Base-by-base conservation (phyloP, 2,113 vertebrate genomes). In the Xiphophorus maculatus region DNA sequence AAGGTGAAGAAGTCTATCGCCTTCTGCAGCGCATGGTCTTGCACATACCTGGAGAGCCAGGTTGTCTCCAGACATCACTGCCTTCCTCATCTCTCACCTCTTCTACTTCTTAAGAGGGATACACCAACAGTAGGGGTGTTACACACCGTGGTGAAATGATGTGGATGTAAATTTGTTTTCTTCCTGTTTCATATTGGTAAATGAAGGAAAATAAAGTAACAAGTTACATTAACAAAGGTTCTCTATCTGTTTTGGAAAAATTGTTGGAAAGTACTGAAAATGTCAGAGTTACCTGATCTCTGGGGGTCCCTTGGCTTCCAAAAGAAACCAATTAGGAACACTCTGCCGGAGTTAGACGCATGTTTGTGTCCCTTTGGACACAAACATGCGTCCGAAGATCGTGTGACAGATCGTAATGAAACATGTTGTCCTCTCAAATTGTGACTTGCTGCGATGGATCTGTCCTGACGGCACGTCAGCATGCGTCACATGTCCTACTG, bases 11-110 rank as follows among this genome's bases (percentile, higher is more conserved):
- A 58, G 25, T 58, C 51, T 3, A 0, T 48, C 5, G 8, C 25
- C 51, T 58, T n/a, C 51, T 58, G 71, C 5, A 4, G 3, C 13
- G 51, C 70, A 54, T 19, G 54, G 73, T 65, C 40, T 68, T 82
- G 84, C 84, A 80, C 73, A 71, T 69, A n/a, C 30, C 77, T 82
- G 77, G 70, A 11, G 44, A 42, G 70, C 74, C 63, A 8, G 17
- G 60, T 32, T 51, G 58, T 5, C 44, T 58, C 25, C 51, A 58
- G 51, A 58, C 51, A 58, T 58, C 51, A 58, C 51, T 10, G 51
- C 51, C 51, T 58, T 79, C 27, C 28, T 63, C 60, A 44, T 63
- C 51, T 64, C 51, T 64, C 61, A 64, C 30, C 14, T 33, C 13
- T 37, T 22, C 64, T 3, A 22, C n/a, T 12, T 74, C 32, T 75